Conservation (phyloP, 2,113 vertebrate species). For the Sitta europaea region DNA sequence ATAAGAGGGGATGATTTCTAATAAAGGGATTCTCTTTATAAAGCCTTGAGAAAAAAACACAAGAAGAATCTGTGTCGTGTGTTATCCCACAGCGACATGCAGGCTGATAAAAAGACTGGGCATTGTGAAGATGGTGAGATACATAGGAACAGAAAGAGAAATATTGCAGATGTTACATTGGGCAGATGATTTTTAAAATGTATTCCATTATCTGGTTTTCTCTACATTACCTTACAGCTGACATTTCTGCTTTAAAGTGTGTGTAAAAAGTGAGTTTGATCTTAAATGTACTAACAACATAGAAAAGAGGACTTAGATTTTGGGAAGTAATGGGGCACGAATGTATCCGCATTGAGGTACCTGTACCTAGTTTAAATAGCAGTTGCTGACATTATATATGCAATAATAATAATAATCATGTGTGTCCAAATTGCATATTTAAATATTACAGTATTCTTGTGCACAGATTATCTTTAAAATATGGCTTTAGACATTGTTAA, state of each 20-base stretch:
- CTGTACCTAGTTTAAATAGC: background rate
- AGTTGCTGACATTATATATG: background rate
- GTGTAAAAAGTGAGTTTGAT: background rate
- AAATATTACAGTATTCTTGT: background rate
- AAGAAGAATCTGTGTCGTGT: too few relatives aligned
- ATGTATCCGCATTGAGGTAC: background rate
- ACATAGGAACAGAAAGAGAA: conserved; percentile 12
- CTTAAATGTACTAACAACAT: background rate
- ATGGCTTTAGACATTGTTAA: background rate
- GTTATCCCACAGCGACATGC: too few relatives aligned
- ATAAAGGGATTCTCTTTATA: too few relatives aligned
- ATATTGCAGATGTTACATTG: background rate
- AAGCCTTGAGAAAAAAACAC: too few relatives aligned
- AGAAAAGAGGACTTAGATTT: background rate
- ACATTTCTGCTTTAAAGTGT: conserved; percentile 27
- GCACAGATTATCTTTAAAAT: background rate
- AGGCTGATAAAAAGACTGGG: conserved; percentile 8
- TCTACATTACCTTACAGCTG: background rate
- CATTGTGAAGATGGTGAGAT: background rate
- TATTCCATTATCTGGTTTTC: background rate
- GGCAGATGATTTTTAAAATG: background rate
- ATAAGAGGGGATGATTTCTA: too few relatives aligned
- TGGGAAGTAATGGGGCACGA: background rate
- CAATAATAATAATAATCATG: background rate
- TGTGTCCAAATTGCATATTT: background rate